A percentile compares a stretch with the other conserved stretches of the same genome.
Evolutionary conservation across 2,113 vertebrate genomes (phyloP).

Genomic region (Rhizomys pruinosus): DNA sequence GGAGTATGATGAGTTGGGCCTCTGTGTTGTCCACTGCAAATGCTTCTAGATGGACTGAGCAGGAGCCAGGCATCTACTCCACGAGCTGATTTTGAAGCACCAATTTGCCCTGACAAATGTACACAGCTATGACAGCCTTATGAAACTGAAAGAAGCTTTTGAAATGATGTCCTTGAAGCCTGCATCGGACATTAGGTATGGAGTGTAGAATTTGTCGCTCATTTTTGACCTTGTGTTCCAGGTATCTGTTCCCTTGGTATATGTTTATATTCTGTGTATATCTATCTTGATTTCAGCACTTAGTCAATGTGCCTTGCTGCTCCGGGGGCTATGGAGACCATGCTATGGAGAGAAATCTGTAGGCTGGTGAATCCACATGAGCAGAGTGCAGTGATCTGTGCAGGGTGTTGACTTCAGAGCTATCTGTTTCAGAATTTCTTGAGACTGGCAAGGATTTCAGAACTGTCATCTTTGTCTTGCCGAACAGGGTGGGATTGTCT

Average conservation of each 20-base stretch:
- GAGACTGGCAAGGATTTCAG: neutral
- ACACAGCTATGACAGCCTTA: conserved; percentile 86
- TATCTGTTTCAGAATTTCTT: neutral
- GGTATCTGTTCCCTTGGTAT: conserved; percentile 73
- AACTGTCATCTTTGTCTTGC: conserved; percentile 67
- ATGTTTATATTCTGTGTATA: conserved; percentile 81
- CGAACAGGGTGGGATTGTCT: conserved; percentile 71
- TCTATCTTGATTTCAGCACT: conserved; percentile 44
- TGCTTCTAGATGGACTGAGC: conserved; percentile 88
- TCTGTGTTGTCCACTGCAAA: conserved; percentile 90
- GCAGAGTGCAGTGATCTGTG: conserved; percentile 41
- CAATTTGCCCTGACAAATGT: conserved; percentile 83
- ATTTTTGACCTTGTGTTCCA: conserved; percentile 76
- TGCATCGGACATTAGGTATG: conserved; percentile 78
- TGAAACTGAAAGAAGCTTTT: conserved; percentile 88
- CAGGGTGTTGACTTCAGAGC: conserved; percentile 73
- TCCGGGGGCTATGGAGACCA: neutral
- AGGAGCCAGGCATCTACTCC: conserved; percentile 73
- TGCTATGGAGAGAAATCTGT: neutral
- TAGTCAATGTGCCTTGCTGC: conserved; percentile 2
- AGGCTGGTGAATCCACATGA: neutral
- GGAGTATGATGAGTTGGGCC: conserved; percentile 87
- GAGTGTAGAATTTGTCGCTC: conserved; percentile 78
- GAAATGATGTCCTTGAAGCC: conserved; percentile 85
- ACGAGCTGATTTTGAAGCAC: conserved; percentile 71